These are phyloP conservation scores for Gymnoscelis rufifasciata DNA, from an alignment of 2,888 invertebrate genomes.

Conservation along the genomic window DNA sequence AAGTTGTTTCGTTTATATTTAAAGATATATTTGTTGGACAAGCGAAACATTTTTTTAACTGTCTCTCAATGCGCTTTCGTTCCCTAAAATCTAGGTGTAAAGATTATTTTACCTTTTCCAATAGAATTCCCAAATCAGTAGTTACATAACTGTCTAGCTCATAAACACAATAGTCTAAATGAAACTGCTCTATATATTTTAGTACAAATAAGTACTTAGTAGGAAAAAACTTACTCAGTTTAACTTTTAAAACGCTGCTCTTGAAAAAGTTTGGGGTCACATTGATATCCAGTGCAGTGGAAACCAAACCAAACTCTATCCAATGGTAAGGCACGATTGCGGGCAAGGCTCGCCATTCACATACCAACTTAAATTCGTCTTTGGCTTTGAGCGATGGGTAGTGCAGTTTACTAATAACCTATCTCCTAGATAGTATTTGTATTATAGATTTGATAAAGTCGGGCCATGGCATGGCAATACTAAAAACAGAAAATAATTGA, in stretches of 20 bases:
- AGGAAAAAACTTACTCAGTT: too few relatives aligned
- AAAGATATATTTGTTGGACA: too few relatives aligned
- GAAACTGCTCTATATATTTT: too few relatives aligned
- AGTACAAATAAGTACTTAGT: too few relatives aligned
- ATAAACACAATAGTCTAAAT: too few relatives aligned
- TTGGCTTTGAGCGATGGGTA: conserved; percentile 86
- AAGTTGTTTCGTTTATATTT: too few relatives aligned
- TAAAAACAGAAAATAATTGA: conserved; percentile 51
- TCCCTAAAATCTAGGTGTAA: too few relatives aligned
- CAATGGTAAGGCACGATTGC: conserved; percentile 52
- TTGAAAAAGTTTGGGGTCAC: conserved; percentile 87
- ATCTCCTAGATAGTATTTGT: conserved; percentile 86
- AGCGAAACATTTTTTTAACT: too few relatives aligned
- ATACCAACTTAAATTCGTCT: conserved; percentile 87
- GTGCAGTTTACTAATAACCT: conserved; percentile 87
- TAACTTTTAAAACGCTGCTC: conserved; percentile 87
- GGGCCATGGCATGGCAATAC: conserved; percentile 87
- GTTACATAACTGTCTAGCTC: too few relatives aligned
- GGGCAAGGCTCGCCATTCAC: conserved; percentile 86
- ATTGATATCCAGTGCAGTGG: conserved; percentile 69
- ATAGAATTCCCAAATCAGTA: too few relatives aligned
- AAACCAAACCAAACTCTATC: conserved; percentile 68
- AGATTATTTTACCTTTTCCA: too few relatives aligned
- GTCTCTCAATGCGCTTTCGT: too few relatives aligned
- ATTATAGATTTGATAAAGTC: conserved; percentile 83